Evolutionary conservation across 2,113 vertebrate genomes (phyloP).

Genomic region (Mellivora capensis): DNA sequence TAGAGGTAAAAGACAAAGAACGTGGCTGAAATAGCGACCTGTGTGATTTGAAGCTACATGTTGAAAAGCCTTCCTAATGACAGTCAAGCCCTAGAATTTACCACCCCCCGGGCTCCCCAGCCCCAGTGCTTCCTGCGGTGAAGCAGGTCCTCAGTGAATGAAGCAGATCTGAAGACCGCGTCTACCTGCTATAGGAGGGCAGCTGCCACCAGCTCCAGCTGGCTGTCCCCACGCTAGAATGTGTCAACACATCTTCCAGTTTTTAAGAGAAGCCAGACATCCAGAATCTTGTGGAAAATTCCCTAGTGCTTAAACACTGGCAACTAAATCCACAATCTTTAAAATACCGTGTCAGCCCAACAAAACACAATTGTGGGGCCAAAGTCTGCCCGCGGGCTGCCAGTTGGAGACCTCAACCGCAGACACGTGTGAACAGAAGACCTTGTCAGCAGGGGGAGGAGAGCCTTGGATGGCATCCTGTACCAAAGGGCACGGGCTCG

Average conservation of each 20-base stretch:
- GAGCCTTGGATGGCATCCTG: background rate
- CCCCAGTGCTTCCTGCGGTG: background rate
- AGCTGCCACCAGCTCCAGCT: background rate
- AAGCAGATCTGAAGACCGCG: fast-evolving
- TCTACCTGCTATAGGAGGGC: background rate
- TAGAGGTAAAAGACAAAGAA: background rate
- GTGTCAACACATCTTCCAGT: background rate
- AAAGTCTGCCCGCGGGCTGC: background rate
- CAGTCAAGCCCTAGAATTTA: background rate
- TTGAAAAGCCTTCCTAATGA: background rate
- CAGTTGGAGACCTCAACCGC: background rate
- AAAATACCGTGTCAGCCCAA: background rate
- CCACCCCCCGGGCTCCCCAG: background rate
- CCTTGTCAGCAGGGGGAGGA: background rate
- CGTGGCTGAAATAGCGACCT: background rate
- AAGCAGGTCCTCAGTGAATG: fast-evolving
- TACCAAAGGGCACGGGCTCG: background rate
- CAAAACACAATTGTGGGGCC: slow-evolving; percentile 17
- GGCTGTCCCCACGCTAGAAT: background rate
- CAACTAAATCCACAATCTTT: slow-evolving; percentile 18
- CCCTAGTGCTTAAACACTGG: background rate
- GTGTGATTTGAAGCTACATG: background rate
- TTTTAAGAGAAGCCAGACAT: slow-evolving; percentile 14
- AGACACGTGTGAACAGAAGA: background rate
- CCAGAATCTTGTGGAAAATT: background rate